Evolutionary conservation across 1,140 invertebrate species (phyloP).

Genomic region (Adelges cooleyi): DNA sequence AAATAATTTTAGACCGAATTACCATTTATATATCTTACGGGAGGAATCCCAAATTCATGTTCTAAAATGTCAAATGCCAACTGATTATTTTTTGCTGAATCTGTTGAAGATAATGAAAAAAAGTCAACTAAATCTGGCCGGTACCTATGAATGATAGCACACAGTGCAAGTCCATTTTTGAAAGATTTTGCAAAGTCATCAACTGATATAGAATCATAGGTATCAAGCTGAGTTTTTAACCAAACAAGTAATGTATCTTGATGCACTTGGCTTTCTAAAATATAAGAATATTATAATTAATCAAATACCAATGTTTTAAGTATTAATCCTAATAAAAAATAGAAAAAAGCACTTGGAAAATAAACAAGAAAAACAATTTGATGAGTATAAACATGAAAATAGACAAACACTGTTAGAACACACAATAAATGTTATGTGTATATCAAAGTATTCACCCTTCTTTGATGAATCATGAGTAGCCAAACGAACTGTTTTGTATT

Average conservation of each 20-base stretch:
- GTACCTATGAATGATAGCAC: constrained; percentile 74
- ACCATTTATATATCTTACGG: constrained; percentile 44
- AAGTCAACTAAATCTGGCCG: constrained; percentile 78
- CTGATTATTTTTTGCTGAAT: constrained; percentile 59
- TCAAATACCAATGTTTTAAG: too few species aligned
- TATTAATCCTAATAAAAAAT: too few species aligned
- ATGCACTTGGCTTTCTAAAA: constrained; percentile 51
- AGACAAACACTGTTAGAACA: constrained; percentile 1
- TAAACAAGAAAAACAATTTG: too few species aligned
- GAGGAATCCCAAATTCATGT: constrained; percentile 59
- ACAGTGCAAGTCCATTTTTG: constrained; percentile 63
- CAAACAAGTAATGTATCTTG: constrained; percentile 62
- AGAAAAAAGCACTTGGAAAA: too few species aligned
- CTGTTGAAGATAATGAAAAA: constrained; percentile 49
- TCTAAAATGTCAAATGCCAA: constrained; percentile 70
- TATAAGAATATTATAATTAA: too few species aligned
- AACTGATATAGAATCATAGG: constrained; percentile 53
- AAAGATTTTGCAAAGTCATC: constrained; percentile 60
- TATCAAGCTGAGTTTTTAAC: constrained; percentile 59
- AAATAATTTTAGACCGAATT: constrained; percentile 10
- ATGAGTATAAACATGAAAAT: background rate
- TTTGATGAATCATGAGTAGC: constrained; percentile 1
- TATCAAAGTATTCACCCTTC: constrained; percentile 20
- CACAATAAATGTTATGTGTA: background rate
- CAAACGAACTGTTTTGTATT: constrained; percentile 6